Evolutionary conservation across 1,140 invertebrate species (phyloP), one percentile per base, ranked within the genome.

Genomic region (Trichonephila clavipes): DNA sequence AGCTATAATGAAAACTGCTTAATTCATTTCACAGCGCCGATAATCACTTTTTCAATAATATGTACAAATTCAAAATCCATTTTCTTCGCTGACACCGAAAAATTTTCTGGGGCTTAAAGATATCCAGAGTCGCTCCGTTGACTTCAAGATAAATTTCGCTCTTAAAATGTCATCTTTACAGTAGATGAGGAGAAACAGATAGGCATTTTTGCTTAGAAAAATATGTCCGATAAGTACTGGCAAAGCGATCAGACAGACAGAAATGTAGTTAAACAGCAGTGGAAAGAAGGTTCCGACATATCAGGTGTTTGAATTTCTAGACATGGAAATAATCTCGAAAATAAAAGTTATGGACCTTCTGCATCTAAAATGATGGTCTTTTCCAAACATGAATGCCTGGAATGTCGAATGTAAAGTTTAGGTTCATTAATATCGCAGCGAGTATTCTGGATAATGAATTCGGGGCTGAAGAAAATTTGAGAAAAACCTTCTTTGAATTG

Each of bases 1-100:
- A 62, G 61, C 59, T 64, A 34, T 64, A 88, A 64, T 88, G 86
- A 77, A 88, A 88, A 88, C 61, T 88, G 61, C 61, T 21, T 88
- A 88, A 88, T 88, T 88, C 86, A 64, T 88, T 88, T 88, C 51
- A 40, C 34, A 14, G 14, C 14, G 16, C 28, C 28, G 62, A 40
- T 64, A 58, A 88, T 88, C 18, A 88, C 51, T 64, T 64, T 88
- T 88, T 88, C 62, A 83, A 40, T 58, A 88, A 88, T 40, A 66
- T 64, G 28, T 28, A 40, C 64, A 64, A 88, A 64, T 40, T 88
- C 59, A 88, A 88, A 88, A 88, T 88, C 86, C 61, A 88, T 88
- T 88, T 87, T 66, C 24, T 44, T 19, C 19, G 82, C 18, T 21
- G 72, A 18, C 72, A 40, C 28, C 18, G 16, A 34, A 34, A 77